phyloP scores from a whole-genome alignment of 2,113 vertebrate species.

The Crypturellus undulatus region DNA sequence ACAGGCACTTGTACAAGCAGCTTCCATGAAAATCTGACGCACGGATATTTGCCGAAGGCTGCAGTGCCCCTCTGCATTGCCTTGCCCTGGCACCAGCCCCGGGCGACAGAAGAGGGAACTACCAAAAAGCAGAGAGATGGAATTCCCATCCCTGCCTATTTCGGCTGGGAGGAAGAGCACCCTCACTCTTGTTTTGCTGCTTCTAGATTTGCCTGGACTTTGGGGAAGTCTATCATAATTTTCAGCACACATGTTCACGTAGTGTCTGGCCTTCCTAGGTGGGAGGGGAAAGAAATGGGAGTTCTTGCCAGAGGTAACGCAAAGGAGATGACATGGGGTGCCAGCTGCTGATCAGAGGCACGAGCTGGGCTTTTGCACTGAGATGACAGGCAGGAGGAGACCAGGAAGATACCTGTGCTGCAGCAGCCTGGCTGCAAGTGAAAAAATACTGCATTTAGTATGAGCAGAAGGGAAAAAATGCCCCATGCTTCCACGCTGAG shows the following conservation, averaged over 20 bases:
- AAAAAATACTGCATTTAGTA: not conserved
- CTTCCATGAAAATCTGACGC: not conserved
- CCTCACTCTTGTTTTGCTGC: not conserved
- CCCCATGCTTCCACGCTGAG: not conserved
- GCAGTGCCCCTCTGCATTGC: not conserved
- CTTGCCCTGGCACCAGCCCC: not conserved
- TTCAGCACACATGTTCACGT: not conserved
- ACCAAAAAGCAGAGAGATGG: not conserved
- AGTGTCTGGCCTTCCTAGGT: not conserved
- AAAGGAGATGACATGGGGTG: not conserved
- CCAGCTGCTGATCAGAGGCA: accelerated
- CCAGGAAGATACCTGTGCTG: accelerated
- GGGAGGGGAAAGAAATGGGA: not conserved
- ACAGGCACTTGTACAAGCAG: not conserved
- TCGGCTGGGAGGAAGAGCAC: not conserved
- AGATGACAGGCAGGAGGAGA: not conserved
- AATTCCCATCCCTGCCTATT: not conserved
- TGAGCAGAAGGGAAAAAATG: not conserved
- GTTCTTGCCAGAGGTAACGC: not conserved
- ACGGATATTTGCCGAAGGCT: not conserved
- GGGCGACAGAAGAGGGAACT: not conserved
- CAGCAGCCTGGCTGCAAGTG: not conserved
- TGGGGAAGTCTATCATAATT: not conserved
- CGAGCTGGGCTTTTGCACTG: too few relatives aligned
- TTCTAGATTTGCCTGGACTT: not conserved